These are phyloP conservation scores for Zaprionus davidi DNA, from an alignment of 1,140 invertebrate genomes.

Conservation along the genomic window DNA sequence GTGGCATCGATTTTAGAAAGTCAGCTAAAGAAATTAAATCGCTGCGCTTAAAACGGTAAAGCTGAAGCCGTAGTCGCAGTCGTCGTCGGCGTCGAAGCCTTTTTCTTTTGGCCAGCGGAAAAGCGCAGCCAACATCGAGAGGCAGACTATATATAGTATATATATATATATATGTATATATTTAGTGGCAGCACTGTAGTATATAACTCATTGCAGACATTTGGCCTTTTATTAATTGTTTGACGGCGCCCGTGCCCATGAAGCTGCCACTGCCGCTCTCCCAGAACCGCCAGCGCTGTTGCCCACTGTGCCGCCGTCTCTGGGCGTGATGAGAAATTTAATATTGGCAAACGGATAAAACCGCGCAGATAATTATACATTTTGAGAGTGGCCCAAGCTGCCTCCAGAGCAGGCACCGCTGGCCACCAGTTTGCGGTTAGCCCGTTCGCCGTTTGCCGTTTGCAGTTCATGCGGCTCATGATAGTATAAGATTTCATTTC, in stretches of 20 bases:
- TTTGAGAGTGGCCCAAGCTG: slow-evolving; percentile 76
- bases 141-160: slow-evolving; percentile 21
- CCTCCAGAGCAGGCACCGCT: slow-evolving; percentile 26
- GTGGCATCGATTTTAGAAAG: slow-evolving; percentile 77
- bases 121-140: slow-evolving; percentile 45
- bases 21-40: slow-evolving; percentile 47
- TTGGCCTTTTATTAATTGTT: slow-evolving; percentile 83
- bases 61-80: slow-evolving; percentile 31
- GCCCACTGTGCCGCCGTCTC: slow-evolving; percentile 40
- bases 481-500: slow-evolving; percentile 83
- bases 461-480: slow-evolving; percentile 73
- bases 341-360: slow-evolving; percentile 83
- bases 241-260: slow-evolving; percentile 80
- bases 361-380: slow-evolving; percentile 82
- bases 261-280: slow-evolving; percentile 51
- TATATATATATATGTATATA: slow-evolving; percentile 55
- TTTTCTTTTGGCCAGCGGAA: slow-evolving; percentile 68
- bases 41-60: slow-evolving; percentile 64
- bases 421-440: slow-evolving; percentile 30
- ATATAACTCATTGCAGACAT: slow-evolving; percentile 82
- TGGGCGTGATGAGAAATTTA: slow-evolving; percentile 83
- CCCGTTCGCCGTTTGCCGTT: slow-evolving; percentile 27
- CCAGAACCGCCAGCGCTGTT: slow-evolving; percentile 31
- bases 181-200: slow-evolving; percentile 18
- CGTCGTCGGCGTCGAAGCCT: slow-evolving; percentile 43